Percentiles rank a stretch among this genome's conserved stretches.
phyloP scores from a whole-genome alignment of 2,113 vertebrate species.

The Glaucomys volans region DNA sequence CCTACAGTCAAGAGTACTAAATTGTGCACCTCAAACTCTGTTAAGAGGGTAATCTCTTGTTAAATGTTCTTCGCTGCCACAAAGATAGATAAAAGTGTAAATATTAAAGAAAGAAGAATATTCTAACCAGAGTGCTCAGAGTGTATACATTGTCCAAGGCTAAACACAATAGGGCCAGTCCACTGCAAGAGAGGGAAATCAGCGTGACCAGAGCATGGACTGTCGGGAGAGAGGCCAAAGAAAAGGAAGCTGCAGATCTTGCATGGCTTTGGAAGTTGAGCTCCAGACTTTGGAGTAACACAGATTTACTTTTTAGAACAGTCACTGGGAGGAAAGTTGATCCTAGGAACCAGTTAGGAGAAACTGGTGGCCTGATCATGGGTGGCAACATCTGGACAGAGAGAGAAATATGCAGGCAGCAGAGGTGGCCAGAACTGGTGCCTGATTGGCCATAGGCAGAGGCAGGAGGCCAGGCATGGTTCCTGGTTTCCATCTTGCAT shows the following conservation, averaged over 20 bases:
- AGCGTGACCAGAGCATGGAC: no score
- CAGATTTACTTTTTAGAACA: background rate
- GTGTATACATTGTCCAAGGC: background rate
- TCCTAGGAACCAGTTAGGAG: background rate
- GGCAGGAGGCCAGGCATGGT: background rate
- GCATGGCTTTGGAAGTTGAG: background rate
- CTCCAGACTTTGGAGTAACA: background rate
- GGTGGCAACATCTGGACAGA: background rate
- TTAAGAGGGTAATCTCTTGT: background rate
- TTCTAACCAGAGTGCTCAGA: background rate
- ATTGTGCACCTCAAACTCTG: background rate
- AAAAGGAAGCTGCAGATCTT: background rate
- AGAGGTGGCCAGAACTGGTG: background rate
- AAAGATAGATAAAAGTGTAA: background rate
- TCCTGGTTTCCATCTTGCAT: background rate
- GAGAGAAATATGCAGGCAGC: background rate
- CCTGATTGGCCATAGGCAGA: background rate
- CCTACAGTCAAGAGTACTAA: background rate
- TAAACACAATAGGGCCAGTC: background rate
- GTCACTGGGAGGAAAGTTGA: background rate
- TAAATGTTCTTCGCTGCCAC: background rate
- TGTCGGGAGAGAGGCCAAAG: background rate
- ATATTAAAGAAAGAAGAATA: background rate
- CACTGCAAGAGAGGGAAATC: background rate
- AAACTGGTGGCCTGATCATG: background rate